phyloP scores from a whole-genome alignment of 2,113 vertebrate species.

The Salvelinus alpinus region DNA sequence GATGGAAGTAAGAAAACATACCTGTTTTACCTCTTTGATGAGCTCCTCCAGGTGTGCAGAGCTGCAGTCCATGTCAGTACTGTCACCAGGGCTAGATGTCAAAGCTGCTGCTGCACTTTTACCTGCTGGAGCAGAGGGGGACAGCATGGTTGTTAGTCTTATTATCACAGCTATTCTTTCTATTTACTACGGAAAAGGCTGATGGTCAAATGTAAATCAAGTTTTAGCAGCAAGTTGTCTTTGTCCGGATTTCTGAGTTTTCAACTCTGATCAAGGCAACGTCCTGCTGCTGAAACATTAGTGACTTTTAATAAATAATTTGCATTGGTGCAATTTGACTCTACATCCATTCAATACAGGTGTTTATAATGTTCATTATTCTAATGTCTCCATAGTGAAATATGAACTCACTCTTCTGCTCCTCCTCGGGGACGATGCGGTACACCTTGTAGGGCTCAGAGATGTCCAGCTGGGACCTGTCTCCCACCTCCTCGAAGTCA shows the following conservation, averaged over 20 bases:
- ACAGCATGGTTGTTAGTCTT: neutral
- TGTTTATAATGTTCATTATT: too few relatives aligned
- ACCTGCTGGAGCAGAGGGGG: slow-evolving; percentile 63
- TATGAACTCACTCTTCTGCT: slow-evolving; percentile 87
- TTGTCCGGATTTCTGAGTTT: too few relatives aligned
- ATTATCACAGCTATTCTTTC: too few relatives aligned
- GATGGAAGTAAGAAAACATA: neutral
- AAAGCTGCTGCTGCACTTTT: slow-evolving; percentile 63
- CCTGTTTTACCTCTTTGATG: slow-evolving; percentile 83
- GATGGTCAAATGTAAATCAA: too few relatives aligned
- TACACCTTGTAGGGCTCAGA: slow-evolving; percentile 99
- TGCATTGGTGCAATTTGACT: too few relatives aligned
- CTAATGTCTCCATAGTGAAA: too few relatives aligned
- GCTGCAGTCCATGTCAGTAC: slow-evolving; percentile 83
- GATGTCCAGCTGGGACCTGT: slow-evolving; percentile 96
- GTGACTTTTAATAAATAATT: too few relatives aligned
- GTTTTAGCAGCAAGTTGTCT: too few relatives aligned
- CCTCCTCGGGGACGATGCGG: slow-evolving; percentile 93
- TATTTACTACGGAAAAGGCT: too few relatives aligned
- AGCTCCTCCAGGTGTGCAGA: slow-evolving; percentile 82
- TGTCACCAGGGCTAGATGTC: slow-evolving; percentile 61
- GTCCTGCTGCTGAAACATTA: too few relatives aligned
- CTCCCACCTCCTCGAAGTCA: slow-evolving; percentile 96
- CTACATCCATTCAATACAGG: too few relatives aligned
- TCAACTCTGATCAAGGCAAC: neutral